Base-by-base conservation (phyloP, 2,888 invertebrate species). In the Hirtodrosophila alboralis region DNA sequence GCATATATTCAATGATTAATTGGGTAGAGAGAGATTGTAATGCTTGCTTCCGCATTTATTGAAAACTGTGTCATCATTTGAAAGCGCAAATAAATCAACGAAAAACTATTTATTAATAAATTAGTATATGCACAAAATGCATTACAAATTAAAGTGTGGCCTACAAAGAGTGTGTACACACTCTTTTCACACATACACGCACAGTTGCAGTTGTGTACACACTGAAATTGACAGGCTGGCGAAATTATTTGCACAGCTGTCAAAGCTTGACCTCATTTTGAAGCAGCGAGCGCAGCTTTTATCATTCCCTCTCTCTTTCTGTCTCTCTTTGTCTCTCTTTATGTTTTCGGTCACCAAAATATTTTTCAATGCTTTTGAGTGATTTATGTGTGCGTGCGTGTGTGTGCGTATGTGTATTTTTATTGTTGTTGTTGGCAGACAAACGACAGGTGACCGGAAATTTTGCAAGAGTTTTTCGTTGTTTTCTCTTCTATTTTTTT, bases 221-320 rank as follows among this genome's bases (percentile, higher is more conserved):
- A 70, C 56, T 53, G 53, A 52, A n/a, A n/a, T 13, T 33, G 38
- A 54, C 44, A 64, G 48, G 26, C 54, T 6, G 53, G 61, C 66
- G 53, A 84, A 80, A 86, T 86, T 83, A 86, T 83, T 83, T 83
- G 86, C 86, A 67, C 81, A 83, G 81, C 81, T 83, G 81, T 83
- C 81, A 86, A 75, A 83, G 86, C 79, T 62, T 84, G 81, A 83
- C 81, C 81, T 63, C 77, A 75, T 53, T 83, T 80, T n/a, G n/a
- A n/a, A n/a, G n/a, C 49, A 26, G 26, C 36, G 48, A 63, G 51
- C 48, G 67, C 61, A 54, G 76, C 65, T 69, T 63, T 65, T 72
- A 54, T 61, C 43, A 34, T 21, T 10, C 31, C 33, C 28, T 36
- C 36, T 7, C 36, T 6, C 40, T 2, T n/a, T n/a, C n/a, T n/a